Evolutionary conservation across 2,888 invertebrate species (phyloP), one percentile per base, ranked within the genome.

Genomic region (Pachymerium ferrugineum): DNA sequence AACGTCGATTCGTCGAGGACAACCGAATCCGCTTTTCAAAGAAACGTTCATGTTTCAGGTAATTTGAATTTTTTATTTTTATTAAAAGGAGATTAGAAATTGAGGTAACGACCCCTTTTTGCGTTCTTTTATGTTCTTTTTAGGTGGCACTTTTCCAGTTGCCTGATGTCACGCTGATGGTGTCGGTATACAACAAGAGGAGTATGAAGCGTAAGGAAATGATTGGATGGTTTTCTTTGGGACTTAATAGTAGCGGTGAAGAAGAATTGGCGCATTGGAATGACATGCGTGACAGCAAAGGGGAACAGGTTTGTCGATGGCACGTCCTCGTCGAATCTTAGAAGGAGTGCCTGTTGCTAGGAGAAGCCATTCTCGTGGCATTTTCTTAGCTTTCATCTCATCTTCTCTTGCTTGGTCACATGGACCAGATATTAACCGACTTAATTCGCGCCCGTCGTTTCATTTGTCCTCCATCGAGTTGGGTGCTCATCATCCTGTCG

Each of bases 31-130:
- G 42, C 87, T 96, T 12, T 97, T 94, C 83, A 96, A 96, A 83
- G 96, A 97, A 84, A 93, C 94, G 2, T 97, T 97, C 82, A 91
- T 96, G 84, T 97, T 96, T 85, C 96, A 96, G 88, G 93, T 92
- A 82, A 80, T 80, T 77, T 14, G 16, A 68, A 29, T 68, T 1
- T 29, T 6, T 22, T 68, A 19, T 47, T 5, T 19, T 19, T 22
- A 2, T 19, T 22, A 25, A 67, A 67, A 67, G 19, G 19, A 67
- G 19, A 67, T 12, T 3, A 68, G 6, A 68, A 68, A 70, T 12
- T 29, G 16, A 28, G 14, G 5, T 67, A 22, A 28, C 12, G 14
- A 67, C 30, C 28, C 42, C 1, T 73, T 68, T 68, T 42, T n/a
- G n/a, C n/a, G n/a, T n/a, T n/a, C n/a, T n/a, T n/a, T n/a, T n/a